Evolutionary conservation across 2,113 vertebrate species (phyloP).

Genomic region (Sylvietta virens): DNA sequence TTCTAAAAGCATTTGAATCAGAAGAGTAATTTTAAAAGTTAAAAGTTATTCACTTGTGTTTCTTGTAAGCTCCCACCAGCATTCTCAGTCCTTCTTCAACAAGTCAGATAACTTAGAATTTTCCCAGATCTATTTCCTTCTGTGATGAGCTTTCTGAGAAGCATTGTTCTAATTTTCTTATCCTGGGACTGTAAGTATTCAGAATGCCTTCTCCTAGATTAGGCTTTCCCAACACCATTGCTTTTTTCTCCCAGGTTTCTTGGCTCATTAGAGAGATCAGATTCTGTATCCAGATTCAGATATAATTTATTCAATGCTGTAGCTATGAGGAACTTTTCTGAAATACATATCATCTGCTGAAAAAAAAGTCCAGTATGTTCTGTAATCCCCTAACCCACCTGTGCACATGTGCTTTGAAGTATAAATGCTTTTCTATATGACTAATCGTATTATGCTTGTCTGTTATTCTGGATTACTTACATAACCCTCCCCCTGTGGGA

Average conservation of each 20-base stretch:
- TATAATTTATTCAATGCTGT: not conserved
- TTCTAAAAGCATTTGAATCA: not conserved
- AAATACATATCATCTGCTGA: not conserved
- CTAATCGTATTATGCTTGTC: slow-evolving; percentile 48
- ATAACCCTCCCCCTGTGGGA: slow-evolving; percentile 23
- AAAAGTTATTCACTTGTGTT: not conserved
- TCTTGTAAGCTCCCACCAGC: not conserved
- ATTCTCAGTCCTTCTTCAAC: not conserved
- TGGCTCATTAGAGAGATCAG: not conserved
- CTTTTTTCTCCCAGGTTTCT: not conserved
- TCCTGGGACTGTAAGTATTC: not conserved
- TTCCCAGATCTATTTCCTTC: not conserved
- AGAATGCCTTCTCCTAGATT: not conserved
- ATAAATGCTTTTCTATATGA: slow-evolving; percentile 20
- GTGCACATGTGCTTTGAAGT: not conserved
- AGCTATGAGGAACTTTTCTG: not conserved
- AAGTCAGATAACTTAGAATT: not conserved
- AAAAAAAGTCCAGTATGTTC: not conserved
- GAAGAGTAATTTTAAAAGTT: not conserved
- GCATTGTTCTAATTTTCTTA: not conserved
- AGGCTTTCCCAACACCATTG: not conserved
- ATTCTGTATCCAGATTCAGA: not conserved
- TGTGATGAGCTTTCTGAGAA: not conserved
- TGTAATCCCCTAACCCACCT: not conserved
- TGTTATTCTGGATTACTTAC: slow-evolving; percentile 42